Evolutionary conservation across 2,797 vertebrate genomes (phyloP).

Genomic region (Coregonus sp.): DNA sequence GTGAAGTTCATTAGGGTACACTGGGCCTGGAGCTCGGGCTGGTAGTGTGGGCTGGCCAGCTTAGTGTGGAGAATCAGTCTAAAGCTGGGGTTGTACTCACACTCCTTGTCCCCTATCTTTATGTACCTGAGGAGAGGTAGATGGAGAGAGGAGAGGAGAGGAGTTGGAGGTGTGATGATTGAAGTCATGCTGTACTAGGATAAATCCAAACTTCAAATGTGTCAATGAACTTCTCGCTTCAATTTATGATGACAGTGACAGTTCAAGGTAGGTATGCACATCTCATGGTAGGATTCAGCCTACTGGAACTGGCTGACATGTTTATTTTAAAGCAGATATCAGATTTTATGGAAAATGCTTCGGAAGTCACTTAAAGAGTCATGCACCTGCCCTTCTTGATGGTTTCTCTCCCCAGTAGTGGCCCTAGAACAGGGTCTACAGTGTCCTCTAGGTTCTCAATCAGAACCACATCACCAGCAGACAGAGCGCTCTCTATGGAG

Average conservation of each 20-base stretch:
- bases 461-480: constrained; percentile 84
- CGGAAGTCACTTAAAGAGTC: neutral
- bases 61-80: constrained; percentile 95
- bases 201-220: neutral
- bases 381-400: constrained; percentile 90
- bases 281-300: neutral
- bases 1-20: constrained; percentile 96
- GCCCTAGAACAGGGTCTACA: constrained; percentile 91
- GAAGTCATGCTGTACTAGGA: neutral
- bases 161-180: neutral
- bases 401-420: constrained; percentile 89
- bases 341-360: neutral
- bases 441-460: constrained; percentile 93
- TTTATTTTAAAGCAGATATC: neutral
- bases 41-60: constrained; percentile 93
- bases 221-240: neutral
- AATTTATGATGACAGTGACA: neutral
- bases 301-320: neutral
- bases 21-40: constrained; percentile 95
- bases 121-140: constrained; percentile 79
- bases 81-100: constrained; percentile 87
- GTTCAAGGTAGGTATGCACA: neutral
- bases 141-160: neutral
- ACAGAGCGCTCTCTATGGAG: constrained; percentile 82
- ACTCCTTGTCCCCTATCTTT: constrained; percentile 94